Evolutionary conservation across 92 coral and sea anemone species (phyloP), one percentile per base, ranked within the genome.

Genomic region (Heteractis magnifica): DNA sequence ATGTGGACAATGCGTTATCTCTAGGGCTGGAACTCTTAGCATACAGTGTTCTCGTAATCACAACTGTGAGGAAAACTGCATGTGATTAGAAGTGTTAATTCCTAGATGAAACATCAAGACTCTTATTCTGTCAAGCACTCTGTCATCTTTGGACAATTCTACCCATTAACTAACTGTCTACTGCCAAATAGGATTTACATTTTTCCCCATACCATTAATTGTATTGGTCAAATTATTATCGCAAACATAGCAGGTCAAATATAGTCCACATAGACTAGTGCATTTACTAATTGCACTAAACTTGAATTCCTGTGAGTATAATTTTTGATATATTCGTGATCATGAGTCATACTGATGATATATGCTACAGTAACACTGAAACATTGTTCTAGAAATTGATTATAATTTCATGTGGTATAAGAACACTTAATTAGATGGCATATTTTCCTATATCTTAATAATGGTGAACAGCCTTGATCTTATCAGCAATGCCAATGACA

Each of bases 381-480:
- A 51, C 26, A 20, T 1, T 41, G 56, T 75, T 83, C 73, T 56
- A 72, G 73, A 59, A 83, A 18, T 12, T 75, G 59, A 71, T 81
- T 53, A 71, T 53, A 71, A 72, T 81, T 71, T 71, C 15, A 52
- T 70, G 77, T 81, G 65, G 77, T 52, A 48, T 50, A 52, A n/a
- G 18, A 52, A 75, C 79, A 75, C 56, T 75, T 53, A 48, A 58
- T 20, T 59, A 44, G 72, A 84, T 7, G 73, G 49, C 56, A 71
- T 77, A 85, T 85, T 83, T 59, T 59, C 11, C 51, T 52, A 18
- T 48, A 85, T 85, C 88, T 78, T 44, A 85, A 85, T 60, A 48
- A 68, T 52, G 72, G 68, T 52, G 56, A 77, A 65, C 71, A 76
- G 88, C 55, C 18, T 26, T 48, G 76, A 85, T 85, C 59, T 65